phyloP scores from a whole-genome alignment of 2,113 vertebrate species.

The Oreochromis spilurus region DNA sequence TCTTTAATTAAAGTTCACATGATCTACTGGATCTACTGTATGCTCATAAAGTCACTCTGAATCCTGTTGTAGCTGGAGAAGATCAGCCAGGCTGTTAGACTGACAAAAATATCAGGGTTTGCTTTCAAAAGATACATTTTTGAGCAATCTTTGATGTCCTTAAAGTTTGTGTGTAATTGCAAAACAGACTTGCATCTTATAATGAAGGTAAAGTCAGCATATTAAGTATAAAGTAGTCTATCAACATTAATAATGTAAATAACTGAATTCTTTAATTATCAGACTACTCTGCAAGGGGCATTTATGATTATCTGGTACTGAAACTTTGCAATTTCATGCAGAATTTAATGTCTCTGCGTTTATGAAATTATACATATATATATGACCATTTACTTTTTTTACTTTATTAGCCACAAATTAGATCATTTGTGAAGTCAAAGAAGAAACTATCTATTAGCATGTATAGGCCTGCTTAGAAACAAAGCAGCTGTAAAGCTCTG shows the following conservation, averaged over 20 bases:
- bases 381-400: not conserved
- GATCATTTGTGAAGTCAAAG: not conserved
- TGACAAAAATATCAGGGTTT: not conserved
- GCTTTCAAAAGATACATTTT: not conserved
- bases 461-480: not conserved
- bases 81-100: not conserved
- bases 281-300: not conserved
- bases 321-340: not conserved
- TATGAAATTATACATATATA: not conserved
- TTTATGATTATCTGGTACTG: not conserved
- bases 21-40: not conserved
- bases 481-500: not conserved
- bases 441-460: not conserved
- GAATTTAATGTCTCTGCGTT: not conserved
- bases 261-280: not conserved
- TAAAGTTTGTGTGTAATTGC: not conserved
- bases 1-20: conserved; percentile 40
- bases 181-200: not conserved
- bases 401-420: not conserved
- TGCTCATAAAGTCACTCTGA: not conserved
- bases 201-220: not conserved
- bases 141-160: not conserved
- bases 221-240: not conserved
- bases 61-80: not conserved
- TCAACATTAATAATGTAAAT: not conserved